These are phyloP conservation scores for Drosophila kohkoa DNA, from an alignment of 1,140 invertebrate species.

Conservation along the genomic window DNA sequence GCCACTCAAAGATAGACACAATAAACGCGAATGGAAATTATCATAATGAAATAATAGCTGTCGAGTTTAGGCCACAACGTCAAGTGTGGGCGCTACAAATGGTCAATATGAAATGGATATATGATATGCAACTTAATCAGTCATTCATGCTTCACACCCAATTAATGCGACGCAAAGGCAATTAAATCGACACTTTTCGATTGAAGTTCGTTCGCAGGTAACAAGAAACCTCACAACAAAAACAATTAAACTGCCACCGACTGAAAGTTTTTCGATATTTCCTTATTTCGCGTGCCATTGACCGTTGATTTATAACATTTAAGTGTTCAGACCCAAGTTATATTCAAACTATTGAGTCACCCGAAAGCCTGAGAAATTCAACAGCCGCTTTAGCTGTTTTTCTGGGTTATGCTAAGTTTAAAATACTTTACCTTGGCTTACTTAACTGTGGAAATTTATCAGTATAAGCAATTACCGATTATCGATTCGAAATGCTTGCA, in stretches of 20 bases:
- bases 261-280: conserved; percentile 21
- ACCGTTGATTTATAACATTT: conserved; percentile 26
- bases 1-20: conserved; percentile 27
- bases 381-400: conserved; percentile 16
- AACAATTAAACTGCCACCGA: conserved; percentile 17
- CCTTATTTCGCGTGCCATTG: conserved; percentile 35
- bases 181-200: conserved; percentile 63
- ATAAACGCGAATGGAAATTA: conserved; percentile 42
- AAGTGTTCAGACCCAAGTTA: background rate
- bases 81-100: conserved; percentile 60
- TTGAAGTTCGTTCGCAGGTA: conserved; percentile 17
- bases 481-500: conserved; percentile 29
- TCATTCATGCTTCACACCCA: conserved; percentile 66
- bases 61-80: conserved; percentile 37
- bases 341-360: conserved; percentile 24
- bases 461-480: conserved; percentile 12
- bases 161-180: conserved; percentile 52
- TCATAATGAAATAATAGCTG: conserved; percentile 65
- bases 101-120: conserved; percentile 8
- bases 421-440: conserved; percentile 17
- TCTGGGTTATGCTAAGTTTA: background rate
- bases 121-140: conserved; percentile 50
- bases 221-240: conserved; percentile 22
- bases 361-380: conserved; percentile 8
- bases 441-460: background rate